Conservation (phyloP, 1,140 invertebrate species). For the Eriocheir sinensis region DNA sequence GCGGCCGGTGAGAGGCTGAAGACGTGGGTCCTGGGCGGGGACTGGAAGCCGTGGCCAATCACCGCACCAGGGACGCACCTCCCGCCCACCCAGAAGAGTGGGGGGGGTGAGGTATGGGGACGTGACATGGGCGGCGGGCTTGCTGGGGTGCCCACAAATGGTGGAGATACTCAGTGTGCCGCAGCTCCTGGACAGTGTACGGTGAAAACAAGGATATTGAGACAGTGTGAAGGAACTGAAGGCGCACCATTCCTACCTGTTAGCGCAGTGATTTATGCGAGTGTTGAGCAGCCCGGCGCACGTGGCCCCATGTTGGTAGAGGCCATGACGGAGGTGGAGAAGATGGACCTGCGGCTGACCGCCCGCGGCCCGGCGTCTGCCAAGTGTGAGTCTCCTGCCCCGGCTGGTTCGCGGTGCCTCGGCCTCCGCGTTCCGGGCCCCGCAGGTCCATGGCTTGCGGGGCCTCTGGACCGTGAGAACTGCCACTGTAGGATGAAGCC, state of each 20-base stretch:
- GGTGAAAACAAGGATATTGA: not conserved
- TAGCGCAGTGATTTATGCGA: not conserved
- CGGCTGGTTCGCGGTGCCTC: not conserved
- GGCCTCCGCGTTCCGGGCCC: not conserved
- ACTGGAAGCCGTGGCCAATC: not conserved
- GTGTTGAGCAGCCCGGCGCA: constrained; percentile 1
- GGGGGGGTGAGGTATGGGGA: not conserved
- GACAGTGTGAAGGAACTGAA: not conserved
- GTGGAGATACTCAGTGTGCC: not conserved
- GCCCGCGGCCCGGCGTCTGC: constrained; percentile 43
- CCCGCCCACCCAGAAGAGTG: not conserved
- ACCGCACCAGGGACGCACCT: not conserved
- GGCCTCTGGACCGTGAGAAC: not conserved
- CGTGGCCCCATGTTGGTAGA: constrained; percentile 46
- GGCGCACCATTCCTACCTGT: not conserved
- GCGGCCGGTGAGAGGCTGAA: not conserved
- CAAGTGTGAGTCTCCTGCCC: constrained; percentile 57
- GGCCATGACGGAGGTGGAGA: constrained; percentile 64
- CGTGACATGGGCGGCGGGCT: not conserved
- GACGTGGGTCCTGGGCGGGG: too few species aligned
- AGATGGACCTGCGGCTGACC: constrained; percentile 65
- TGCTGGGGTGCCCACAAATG: constrained; percentile 7
- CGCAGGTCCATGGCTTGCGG: not conserved
- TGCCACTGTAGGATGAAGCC: too few species aligned
- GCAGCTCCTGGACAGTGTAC: not conserved